Evolutionary conservation across 2,888 invertebrate genomes (phyloP).

Genomic region (Stomorhina lunata): DNA sequence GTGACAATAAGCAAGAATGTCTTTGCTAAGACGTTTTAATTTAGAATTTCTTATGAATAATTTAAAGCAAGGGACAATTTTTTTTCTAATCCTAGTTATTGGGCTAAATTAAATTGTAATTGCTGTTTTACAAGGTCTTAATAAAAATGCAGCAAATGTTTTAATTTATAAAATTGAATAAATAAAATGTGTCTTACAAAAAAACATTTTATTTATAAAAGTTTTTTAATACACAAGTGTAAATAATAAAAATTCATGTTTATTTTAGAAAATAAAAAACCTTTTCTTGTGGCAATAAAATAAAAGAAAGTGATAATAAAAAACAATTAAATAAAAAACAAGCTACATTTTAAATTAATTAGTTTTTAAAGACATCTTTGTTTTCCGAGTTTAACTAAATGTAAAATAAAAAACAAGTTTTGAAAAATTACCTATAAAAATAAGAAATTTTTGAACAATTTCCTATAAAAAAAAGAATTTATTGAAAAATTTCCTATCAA

Average conservation of each 20-base stretch:
- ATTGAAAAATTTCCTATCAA: too few relatives aligned
- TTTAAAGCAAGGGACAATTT: background rate
- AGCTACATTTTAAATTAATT: too few relatives aligned
- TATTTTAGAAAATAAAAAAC: background rate
- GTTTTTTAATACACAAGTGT: background rate
- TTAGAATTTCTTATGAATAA: slow-evolving; percentile 5
- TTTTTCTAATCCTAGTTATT: background rate
- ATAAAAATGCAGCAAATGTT: background rate
- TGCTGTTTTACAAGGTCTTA: slow-evolving; percentile 8
- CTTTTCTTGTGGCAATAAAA: background rate
- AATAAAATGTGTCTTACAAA: background rate
- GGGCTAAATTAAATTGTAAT: slow-evolving; percentile 46
- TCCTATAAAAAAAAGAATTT: too few relatives aligned
- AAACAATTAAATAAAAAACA: background rate
- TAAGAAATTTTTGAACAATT: too few relatives aligned
- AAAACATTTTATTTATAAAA: background rate
- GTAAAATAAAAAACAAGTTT: too few relatives aligned
- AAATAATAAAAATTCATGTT: background rate
- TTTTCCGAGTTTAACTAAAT: too few relatives aligned
- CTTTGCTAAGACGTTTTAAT: background rate
- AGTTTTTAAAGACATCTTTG: too few relatives aligned
- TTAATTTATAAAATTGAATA: background rate
- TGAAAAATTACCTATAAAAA: too few relatives aligned
- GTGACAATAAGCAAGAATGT: slow-evolving; percentile 3
- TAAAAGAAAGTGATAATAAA: slow-evolving; percentile 15